A percentile compares a stretch with the other conserved stretches of the same genome.
Conservation (phyloP, 2,888 invertebrate genomes). For the Metacarcinus magister region DNA sequence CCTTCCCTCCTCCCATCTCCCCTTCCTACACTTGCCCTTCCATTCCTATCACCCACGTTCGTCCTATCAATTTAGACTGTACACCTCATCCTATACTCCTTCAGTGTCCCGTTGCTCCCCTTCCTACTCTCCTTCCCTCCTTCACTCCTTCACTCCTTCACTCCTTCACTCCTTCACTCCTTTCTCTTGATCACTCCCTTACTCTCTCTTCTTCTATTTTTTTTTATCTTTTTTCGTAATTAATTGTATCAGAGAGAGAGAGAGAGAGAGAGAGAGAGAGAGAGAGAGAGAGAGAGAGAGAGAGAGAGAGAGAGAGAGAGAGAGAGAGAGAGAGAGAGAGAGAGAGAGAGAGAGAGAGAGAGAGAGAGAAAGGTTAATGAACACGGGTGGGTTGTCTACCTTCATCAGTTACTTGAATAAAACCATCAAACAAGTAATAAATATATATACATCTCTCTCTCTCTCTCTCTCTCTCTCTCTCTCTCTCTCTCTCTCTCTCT, state of each 20-base stretch:
- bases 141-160: background rate
- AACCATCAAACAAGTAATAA: too few relatives aligned
- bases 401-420: too few relatives aligned
- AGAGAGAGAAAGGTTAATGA: too few relatives aligned
- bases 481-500: slow-evolving; percentile 37
- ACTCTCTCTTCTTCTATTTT: background rate
- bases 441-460: too few relatives aligned
- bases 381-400: too few relatives aligned
- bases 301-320: too few relatives aligned
- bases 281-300: too few relatives aligned
- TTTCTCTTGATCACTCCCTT: background rate
- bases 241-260: too few relatives aligned
- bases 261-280: too few relatives aligned
- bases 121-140: background rate
- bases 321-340: too few relatives aligned
- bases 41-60: background rate
- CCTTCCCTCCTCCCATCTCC: background rate
- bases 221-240: background rate
- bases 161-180: background rate
- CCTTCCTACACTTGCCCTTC: background rate
- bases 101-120: background rate
- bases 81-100: background rate
- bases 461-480: slow-evolving; percentile 45
- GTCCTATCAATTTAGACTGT: slow-evolving; percentile 11
- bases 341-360: too few relatives aligned